Conservation (phyloP, 2,797 vertebrate genomes). For the Argentina silus region DNA sequence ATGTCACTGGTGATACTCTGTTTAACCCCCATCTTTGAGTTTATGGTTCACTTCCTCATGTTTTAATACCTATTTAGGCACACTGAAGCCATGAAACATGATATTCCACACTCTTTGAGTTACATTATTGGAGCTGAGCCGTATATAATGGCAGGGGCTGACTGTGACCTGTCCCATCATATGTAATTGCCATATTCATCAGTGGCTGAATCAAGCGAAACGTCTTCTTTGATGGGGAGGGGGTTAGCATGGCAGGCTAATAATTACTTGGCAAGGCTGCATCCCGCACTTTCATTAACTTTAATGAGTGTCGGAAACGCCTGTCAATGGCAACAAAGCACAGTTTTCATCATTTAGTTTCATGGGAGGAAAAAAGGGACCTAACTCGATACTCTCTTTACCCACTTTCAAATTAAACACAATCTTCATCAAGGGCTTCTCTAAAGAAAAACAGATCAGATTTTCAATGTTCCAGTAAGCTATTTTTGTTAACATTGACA, state of each 20-base stretch:
- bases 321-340: slow-evolving; percentile 48
- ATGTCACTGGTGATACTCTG: slow-evolving; percentile 49
- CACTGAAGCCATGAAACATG: slow-evolving; percentile 45
- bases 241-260: slow-evolving; percentile 60
- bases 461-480: slow-evolving; percentile 8
- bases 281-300: slow-evolving; percentile 54
- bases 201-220: slow-evolving; percentile 52
- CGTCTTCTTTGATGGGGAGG: slow-evolving; percentile 50
- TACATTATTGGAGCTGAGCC: slow-evolving; percentile 26
- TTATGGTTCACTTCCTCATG: slow-evolving; percentile 51
- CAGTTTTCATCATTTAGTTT: slow-evolving; percentile 48
- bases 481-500: background rate
- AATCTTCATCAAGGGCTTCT: slow-evolving; percentile 38
- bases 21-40: slow-evolving; percentile 45
- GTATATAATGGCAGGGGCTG: slow-evolving; percentile 32
- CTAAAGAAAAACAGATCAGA: slow-evolving; percentile 31
- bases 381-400: slow-evolving; percentile 27
- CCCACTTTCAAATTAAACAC: slow-evolving; percentile 42
- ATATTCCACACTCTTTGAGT: slow-evolving; percentile 16
- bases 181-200: slow-evolving; percentile 61
- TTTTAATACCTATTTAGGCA: slow-evolving; percentile 37
- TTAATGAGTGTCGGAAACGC: slow-evolving; percentile 56
- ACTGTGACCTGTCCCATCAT: slow-evolving; percentile 54
- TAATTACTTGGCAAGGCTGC: slow-evolving; percentile 57
- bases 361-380: slow-evolving; percentile 33